Percentiles rank a stretch among this genome's conserved stretches.
Conservation (phyloP, 2,113 vertebrate genomes). For the Accipiter virgatus region DNA sequence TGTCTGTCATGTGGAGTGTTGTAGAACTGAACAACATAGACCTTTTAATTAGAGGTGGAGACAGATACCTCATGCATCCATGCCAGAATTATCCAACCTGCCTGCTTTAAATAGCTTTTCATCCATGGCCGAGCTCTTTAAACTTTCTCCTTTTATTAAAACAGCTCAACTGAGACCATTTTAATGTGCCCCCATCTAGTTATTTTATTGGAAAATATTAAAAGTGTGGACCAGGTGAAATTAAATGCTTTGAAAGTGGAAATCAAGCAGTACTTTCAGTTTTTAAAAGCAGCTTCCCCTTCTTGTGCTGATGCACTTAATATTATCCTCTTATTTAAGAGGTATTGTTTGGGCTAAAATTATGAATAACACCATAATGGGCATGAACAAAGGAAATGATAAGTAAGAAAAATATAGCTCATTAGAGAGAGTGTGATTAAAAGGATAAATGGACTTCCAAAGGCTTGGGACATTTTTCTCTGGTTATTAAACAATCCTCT, state of each 20-base stretch:
- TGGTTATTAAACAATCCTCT: not conserved
- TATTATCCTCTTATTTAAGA: conserved; percentile 42
- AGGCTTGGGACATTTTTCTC: conserved; percentile 13
- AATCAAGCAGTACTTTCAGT: conserved; percentile 38
- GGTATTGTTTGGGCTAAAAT: conserved; percentile 51
- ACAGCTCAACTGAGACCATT: conserved; percentile 65
- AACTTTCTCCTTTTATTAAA: conserved; percentile 70
- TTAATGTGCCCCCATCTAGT: conserved; percentile 62
- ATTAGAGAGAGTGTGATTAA: conserved; percentile 48
- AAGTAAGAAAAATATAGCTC: conserved; percentile 42
- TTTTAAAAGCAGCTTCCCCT: conserved; percentile 32
- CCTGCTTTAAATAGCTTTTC: conserved; percentile 64
- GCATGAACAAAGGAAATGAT: conserved; percentile 46
- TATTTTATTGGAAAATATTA: conserved; percentile 65
- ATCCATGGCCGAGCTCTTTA: conserved; percentile 66
- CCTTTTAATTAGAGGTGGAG: conserved; percentile 64
- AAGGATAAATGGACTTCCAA: conserved; percentile 41
- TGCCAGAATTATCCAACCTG: conserved; percentile 52
- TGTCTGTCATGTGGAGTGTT: not conserved
- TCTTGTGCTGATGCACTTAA: conserved; percentile 39
- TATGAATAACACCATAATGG: conserved; percentile 28
- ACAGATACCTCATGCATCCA: conserved; percentile 41
- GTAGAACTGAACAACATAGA: conserved; percentile 46
- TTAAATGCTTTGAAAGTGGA: conserved; percentile 63
- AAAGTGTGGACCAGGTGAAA: conserved; percentile 52